Conservation (phyloP, 2,113 vertebrate species). For the Psephotus haematonotus region DNA sequence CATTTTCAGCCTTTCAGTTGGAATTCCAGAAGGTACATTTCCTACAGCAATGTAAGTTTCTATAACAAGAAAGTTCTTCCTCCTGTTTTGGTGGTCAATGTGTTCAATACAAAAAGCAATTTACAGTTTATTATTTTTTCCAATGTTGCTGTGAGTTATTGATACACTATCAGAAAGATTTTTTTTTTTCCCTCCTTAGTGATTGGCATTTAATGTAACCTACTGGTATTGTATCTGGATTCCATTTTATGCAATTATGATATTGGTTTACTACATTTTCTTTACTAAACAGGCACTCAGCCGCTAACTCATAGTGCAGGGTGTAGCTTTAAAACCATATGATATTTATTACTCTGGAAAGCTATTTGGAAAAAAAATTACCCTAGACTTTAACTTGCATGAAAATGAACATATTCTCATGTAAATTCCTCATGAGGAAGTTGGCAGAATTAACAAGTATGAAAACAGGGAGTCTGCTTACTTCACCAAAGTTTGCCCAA, state of each 20-base stretch:
- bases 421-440: not conserved
- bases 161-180: not conserved
- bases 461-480: not conserved
- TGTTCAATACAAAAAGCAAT: not conserved
- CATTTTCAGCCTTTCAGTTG: not conserved
- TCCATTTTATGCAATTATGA: constrained; percentile 2
- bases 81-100: not conserved
- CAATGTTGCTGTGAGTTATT: not conserved
- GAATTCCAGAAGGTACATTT: not conserved
- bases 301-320: not conserved
- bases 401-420: constrained; percentile 3
- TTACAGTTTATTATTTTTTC: not conserved
- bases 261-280: not conserved
- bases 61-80: not conserved
- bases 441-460: not conserved
- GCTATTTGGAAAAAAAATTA: not conserved
- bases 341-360: not conserved
- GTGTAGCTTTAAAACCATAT: not conserved
- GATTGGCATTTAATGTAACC: not conserved
- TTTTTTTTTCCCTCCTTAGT: not conserved
- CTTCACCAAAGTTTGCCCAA: constrained; percentile 7
- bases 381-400: not conserved
- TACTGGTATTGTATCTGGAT: not conserved
- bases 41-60: not conserved
- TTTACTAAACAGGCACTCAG: not conserved